Conservation (phyloP, 2,888 invertebrate genomes). For the Prosopocoilus inquinatus region DNA sequence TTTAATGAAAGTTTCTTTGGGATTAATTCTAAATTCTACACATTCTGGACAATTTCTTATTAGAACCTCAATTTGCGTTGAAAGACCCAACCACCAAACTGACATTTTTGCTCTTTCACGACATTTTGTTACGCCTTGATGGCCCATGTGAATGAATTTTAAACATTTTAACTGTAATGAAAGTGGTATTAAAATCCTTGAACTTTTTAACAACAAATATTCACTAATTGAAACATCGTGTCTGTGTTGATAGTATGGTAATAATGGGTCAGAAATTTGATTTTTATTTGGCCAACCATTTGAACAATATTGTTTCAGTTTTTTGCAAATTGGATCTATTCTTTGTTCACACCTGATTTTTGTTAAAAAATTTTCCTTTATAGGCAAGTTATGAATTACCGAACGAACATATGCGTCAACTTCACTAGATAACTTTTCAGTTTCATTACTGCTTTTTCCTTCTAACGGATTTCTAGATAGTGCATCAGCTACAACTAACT, state of each 20-base stretch:
- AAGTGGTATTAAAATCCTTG: constrained; percentile 16
- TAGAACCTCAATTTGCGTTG: constrained; percentile 20
- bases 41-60: constrained; percentile 22
- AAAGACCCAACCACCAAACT: constrained; percentile 21
- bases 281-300: constrained; percentile 6
- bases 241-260: constrained; percentile 21
- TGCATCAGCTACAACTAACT: no score
- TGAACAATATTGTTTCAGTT: no score
- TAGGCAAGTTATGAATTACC: not conserved
- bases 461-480: no score
- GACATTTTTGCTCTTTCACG: constrained; percentile 14
- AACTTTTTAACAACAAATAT: constrained; percentile 20
- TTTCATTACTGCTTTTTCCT: no score
- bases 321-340: no score
- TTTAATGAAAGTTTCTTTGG: constrained; percentile 20
- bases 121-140: constrained; percentile 19
- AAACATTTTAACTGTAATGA: constrained; percentile 8
- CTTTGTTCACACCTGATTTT: not conserved
- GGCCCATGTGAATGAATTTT: constrained; percentile 16
- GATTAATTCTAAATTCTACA: constrained; percentile 18
- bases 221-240: constrained; percentile 23
- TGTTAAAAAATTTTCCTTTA: not conserved
- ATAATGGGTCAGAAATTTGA: constrained; percentile 9
- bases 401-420: not conserved
- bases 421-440: not conserved